Conservation (phyloP, 2,888 invertebrate species). For the Oxytorus armatus region DNA sequence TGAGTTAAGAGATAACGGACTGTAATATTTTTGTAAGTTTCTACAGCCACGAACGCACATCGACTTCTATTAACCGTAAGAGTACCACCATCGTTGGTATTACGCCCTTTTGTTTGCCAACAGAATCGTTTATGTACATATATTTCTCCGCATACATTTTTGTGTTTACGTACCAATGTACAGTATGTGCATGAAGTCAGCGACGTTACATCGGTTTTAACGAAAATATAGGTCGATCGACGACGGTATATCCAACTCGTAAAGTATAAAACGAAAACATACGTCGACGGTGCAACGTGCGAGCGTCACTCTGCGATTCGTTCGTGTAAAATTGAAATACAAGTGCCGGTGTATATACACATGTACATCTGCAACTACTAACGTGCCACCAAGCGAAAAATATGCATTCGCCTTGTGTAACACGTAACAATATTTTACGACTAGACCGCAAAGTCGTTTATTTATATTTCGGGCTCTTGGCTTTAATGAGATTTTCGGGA, state of each 20-base stretch:
- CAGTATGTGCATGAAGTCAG: conserved; percentile 14
- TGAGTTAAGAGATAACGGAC: too few species aligned
- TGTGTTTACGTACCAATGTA: too few species aligned
- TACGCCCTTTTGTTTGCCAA: too few species aligned
- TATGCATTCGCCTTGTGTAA: conserved; percentile 27
- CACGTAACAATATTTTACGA: conserved; percentile 33
- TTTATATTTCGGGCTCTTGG: conserved; percentile 27
- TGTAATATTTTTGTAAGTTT: too few species aligned
- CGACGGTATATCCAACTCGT: conserved; percentile 55
- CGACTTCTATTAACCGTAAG: too few species aligned
- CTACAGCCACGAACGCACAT: too few species aligned
- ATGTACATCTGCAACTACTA: neutral
- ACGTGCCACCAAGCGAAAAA: neutral
- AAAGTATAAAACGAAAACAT: conserved; percentile 58
- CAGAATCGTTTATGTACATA: too few species aligned
- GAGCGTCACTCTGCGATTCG: conserved; percentile 36
- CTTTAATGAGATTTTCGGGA: conserved; percentile 42
- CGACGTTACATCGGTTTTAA: conserved; percentile 44
- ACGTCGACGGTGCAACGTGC: conserved; percentile 45
- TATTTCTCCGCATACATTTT: too few species aligned
- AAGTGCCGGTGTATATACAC: conserved; percentile 2
- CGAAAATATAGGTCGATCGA: conserved; percentile 58
- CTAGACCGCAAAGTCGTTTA: conserved; percentile 16
- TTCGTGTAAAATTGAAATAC: conserved; percentile 15
- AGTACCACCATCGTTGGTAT: too few species aligned